A percentile compares a stretch with the other conserved stretches of the same genome.
phyloP scores from a whole-genome alignment of 2,113 vertebrate genomes.

The Xenus cinereus region DNA sequence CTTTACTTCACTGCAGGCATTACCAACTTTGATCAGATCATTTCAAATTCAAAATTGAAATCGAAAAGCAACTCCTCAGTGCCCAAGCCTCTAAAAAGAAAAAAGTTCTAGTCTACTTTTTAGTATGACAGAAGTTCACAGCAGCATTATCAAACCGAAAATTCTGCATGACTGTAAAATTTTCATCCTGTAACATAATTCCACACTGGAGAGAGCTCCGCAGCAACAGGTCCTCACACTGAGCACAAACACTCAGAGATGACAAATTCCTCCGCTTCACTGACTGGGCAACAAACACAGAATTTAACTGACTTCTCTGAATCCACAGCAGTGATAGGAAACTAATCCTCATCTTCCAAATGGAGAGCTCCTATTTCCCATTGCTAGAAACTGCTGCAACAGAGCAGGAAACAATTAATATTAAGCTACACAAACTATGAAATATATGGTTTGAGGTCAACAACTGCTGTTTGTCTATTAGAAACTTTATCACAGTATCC shows the following conservation, averaged over 20 bases:
- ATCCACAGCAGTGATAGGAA: neutral
- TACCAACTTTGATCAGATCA: constrained; percentile 18
- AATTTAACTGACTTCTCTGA: neutral
- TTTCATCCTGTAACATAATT: neutral
- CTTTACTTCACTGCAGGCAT: constrained; percentile 1
- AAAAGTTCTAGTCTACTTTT: neutral
- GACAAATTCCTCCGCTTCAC: neutral
- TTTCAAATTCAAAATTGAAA: neutral
- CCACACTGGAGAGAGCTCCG: neutral
- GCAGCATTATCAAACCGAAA: neutral
- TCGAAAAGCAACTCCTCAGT: neutral
- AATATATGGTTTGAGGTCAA: neutral
- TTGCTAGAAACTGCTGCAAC: neutral
- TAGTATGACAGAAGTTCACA: neutral
- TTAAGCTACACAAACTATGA: neutral
- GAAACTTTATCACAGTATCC: neutral
- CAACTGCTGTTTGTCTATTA: neutral
- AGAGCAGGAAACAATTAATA: neutral
- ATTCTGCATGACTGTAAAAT: neutral
- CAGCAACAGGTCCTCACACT: neutral
- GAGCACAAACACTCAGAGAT: neutral
- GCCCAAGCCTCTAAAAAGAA: neutral
- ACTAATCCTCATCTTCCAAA: neutral
- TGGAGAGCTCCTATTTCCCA: neutral
- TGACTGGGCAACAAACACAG: neutral